phyloP scores from a whole-genome alignment of 2,113 vertebrate species.

The Stomatorhinus ivindoensis region DNA sequence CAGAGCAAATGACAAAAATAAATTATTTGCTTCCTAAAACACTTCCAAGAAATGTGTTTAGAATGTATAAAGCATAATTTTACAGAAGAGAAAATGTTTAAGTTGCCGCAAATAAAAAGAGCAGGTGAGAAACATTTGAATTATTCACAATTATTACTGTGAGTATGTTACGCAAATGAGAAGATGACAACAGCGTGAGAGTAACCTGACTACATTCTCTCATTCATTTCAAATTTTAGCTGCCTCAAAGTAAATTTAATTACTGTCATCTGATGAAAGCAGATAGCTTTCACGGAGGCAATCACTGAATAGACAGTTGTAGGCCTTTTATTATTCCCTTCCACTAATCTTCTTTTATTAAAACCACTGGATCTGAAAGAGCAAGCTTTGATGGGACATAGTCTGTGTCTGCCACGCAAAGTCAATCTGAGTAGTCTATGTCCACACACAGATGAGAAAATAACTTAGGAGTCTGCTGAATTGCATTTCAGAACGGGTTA shows the following conservation, averaged over 20 bases:
- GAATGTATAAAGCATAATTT: background rate
- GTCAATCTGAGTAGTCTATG: background rate
- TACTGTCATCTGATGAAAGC: conserved; percentile 64
- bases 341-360: conserved; percentile 68
- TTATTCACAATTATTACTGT: conserved; percentile 19
- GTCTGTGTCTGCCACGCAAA: background rate
- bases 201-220: conserved; percentile 32
- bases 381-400: conserved; percentile 39
- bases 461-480: background rate
- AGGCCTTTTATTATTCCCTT: conserved; percentile 58
- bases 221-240: conserved; percentile 52
- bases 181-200: conserved; percentile 22
- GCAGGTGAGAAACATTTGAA: background rate
- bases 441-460: conserved; percentile 14
- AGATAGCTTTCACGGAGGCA: conserved; percentile 52
- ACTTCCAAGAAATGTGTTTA: background rate
- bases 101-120: conserved; percentile 6
- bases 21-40: background rate
- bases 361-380: conserved; percentile 49
- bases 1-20: background rate
- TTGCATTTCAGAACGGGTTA: background rate
- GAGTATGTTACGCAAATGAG: conserved; percentile 17
- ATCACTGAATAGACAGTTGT: conserved; percentile 55
- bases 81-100: background rate
- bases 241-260: conserved; percentile 71